A percentile compares a stretch with the other conserved stretches of the same genome.
phyloP scores from a whole-genome alignment of 2,888 invertebrate species.

The Hyposoter dolosus region DNA sequence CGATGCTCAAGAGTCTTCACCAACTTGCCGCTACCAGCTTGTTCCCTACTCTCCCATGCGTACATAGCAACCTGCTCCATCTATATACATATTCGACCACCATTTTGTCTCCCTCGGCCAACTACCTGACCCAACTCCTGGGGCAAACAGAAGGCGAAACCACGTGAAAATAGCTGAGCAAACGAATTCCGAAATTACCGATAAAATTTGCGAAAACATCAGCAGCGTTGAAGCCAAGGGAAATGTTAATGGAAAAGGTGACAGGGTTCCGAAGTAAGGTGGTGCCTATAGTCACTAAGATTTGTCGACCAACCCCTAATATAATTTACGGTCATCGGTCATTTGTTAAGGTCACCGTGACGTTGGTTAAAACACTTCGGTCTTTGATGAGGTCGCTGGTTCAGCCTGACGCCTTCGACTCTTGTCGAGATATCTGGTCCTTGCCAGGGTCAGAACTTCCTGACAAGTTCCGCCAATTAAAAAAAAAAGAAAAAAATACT shows the following conservation, averaged over 20 bases:
- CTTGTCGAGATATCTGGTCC: background rate
- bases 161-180: slow-evolving; percentile 31
- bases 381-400: background rate
- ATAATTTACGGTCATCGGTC: background rate
- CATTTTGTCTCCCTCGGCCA: background rate
- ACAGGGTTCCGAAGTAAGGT: background rate
- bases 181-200: slow-evolving; percentile 17
- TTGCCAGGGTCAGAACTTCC: background rate
- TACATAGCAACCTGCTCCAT: background rate
- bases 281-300: background rate
- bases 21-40: slow-evolving; percentile 28
- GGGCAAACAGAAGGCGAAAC: slow-evolving; percentile 37
- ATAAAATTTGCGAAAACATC: slow-evolving; percentile 27
- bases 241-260: slow-evolving; percentile 6
- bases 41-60: background rate
- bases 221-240: background rate
- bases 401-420: background rate
- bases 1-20: slow-evolving; percentile 10
- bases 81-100: background rate
- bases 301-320: background rate
- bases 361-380: background rate
- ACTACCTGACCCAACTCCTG: slow-evolving; percentile 3
- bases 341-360: background rate
- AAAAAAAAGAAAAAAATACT: background rate
- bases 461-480: background rate